Evolutionary conservation across 2,888 invertebrate species (phyloP), one percentile per base, ranked within the genome.

Genomic region (Agriopis marginaria): DNA sequence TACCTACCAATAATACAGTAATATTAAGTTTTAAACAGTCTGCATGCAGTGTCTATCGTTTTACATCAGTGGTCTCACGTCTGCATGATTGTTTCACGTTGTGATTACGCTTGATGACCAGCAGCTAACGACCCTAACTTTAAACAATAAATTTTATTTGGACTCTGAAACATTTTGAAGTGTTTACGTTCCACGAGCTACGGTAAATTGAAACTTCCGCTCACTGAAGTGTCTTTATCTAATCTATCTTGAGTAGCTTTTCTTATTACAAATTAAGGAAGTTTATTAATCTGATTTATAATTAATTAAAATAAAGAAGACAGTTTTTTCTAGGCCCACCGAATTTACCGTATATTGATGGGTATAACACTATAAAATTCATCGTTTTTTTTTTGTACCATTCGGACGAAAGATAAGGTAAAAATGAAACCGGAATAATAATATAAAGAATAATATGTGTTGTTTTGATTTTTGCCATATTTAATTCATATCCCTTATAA

Each of bases 61-160:
- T 10, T 56, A 44, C 5, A 56, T 56, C 44, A 8, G 11, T 17
- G 14, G 45, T 10, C 39, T 59, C 59, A 59, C 53, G 60, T 55
- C 23, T 59, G 66, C 55, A 9, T 49, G 23, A 61, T 66, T 55
- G 54, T 61, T 60, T 49, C 61, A 50, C 42, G 55, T 8, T 12
- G 55, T 50, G 12, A 51, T 51, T 51, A 56, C 56, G 44, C 58
- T 59, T 63, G 63, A 55, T 63, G 63, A 7, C 62, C 44, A 45
- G 23, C 45, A 47, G 50, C 58, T 64, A 64, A 64, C 64, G 65
- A 59, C 55, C 40, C n/a, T n/a, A 65, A 65, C 59, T 66, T n/a
- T 60, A 40, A 60, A 66, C 53, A 66, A 66, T 60, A 54, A 54
- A 60, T 66, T 66, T 60, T 54, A 54, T 47, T 66, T 54, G 45